These are phyloP conservation scores for Caenorhabditis sinica DNA, from an alignment of 2,888 invertebrate species.

Conservation along the genomic window DNA sequence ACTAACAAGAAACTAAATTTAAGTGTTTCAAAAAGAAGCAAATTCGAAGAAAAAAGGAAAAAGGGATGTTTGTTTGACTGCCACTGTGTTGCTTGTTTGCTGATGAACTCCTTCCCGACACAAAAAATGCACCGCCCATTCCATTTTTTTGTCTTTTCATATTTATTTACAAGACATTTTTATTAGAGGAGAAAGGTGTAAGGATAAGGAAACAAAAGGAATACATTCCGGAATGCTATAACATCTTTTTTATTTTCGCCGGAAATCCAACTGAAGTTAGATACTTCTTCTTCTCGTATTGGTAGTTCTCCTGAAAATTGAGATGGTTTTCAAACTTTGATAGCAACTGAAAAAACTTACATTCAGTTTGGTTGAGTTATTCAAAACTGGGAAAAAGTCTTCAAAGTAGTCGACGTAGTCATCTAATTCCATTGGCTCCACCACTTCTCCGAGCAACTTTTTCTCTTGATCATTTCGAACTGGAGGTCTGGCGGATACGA, in stretches of 20 bases:
- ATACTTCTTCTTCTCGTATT: slow-evolving; percentile 69
- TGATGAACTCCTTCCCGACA: slow-evolving; percentile 49
- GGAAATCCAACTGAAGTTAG: slow-evolving; percentile 57
- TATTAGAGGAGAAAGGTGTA: slow-evolving; percentile 23
- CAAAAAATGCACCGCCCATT: slow-evolving; percentile 19
- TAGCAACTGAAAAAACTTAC: slow-evolving; percentile 34
- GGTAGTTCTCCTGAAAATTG: slow-evolving; percentile 67
- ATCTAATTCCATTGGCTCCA: slow-evolving; percentile 34
- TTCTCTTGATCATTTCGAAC: slow-evolving; percentile 39
- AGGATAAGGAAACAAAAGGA: background rate
- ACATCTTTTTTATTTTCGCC: slow-evolving; percentile 54
- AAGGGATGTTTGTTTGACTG: slow-evolving; percentile 46
- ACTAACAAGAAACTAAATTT: slow-evolving; percentile 18
- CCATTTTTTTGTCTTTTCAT: slow-evolving; percentile 24
- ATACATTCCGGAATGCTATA: slow-evolving; percentile 17
- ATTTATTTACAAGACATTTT: slow-evolving; percentile 53
- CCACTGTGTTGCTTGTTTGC: slow-evolving; percentile 31
- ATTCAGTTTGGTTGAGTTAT: slow-evolving; percentile 62
- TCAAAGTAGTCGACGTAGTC: slow-evolving; percentile 65
- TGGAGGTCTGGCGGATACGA: slow-evolving; percentile 24
- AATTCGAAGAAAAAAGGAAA: slow-evolving; percentile 27
- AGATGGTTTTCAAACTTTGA: background rate
- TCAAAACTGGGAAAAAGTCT: slow-evolving; percentile 60
- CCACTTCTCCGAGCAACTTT: slow-evolving; percentile 19
- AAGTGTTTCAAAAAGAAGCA: slow-evolving; percentile 37